A percentile compares a stretch with the other conserved stretches of the same genome.
Conservation (phyloP, 2,113 vertebrate genomes). For the Xerus inauris region DNA sequence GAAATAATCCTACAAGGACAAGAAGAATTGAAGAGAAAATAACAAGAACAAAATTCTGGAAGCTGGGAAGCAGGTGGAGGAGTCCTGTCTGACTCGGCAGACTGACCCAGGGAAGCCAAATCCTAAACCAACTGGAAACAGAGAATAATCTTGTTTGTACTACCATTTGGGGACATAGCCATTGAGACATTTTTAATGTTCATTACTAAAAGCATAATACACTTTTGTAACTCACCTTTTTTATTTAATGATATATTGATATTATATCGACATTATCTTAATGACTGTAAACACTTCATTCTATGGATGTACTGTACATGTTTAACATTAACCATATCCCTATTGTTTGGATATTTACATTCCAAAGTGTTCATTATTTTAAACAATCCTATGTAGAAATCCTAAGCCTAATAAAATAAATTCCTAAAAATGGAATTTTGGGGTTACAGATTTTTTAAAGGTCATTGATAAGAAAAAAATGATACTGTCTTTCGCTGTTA, state of each 20-base stretch:
- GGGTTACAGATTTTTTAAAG: constrained; percentile 51
- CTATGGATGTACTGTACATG: background rate
- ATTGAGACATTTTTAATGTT: background rate
- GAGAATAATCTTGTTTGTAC: background rate
- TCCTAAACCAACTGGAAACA: background rate
- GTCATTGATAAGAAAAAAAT: constrained; percentile 40
- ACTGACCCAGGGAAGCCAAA: background rate
- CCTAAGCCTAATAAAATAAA: constrained; percentile 15
- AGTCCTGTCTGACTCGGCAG: background rate
- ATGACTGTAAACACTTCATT: constrained; percentile 6
- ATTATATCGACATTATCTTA: background rate
- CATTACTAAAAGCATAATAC: background rate
- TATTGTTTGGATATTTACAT: background rate
- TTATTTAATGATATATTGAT: background rate
- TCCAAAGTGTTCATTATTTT: constrained; percentile 58
- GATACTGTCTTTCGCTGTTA: background rate
- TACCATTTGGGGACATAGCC: background rate
- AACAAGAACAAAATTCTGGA: background rate
- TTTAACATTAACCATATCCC: background rate
- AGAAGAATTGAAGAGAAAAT: background rate
- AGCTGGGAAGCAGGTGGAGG: background rate
- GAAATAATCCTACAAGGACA: background rate
- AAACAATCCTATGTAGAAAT: constrained; percentile 41
- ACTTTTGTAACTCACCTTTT: background rate
- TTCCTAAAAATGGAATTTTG: constrained; percentile 34